These are phyloP conservation scores for Tenodera sinensis DNA, from an alignment of 2,888 invertebrate genomes.

Conservation along the genomic window DNA sequence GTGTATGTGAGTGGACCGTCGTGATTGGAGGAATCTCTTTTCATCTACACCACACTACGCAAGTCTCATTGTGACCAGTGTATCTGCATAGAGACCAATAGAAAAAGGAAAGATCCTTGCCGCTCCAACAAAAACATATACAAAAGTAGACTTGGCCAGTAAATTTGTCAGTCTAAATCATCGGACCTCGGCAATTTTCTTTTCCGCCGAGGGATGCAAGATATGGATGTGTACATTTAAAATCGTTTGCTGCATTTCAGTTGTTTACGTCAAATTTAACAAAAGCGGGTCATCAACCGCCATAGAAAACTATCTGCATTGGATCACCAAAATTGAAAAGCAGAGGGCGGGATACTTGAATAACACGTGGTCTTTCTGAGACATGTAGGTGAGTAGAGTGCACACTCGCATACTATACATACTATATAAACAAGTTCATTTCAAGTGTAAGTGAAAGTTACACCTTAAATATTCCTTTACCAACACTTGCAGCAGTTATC, in stretches of 20 bases:
- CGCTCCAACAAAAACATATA: not conserved
- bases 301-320: not conserved
- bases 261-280: too few relatives aligned
- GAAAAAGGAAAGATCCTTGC: not conserved
- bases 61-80: not conserved
- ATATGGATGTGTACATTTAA: too few relatives aligned
- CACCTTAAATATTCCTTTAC: too few relatives aligned
- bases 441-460: too few relatives aligned
- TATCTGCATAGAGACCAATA: not conserved
- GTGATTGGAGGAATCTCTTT: conserved; percentile 14
- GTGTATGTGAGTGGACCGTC: conserved; percentile 6
- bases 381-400: not conserved
- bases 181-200: not conserved
- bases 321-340: not conserved
- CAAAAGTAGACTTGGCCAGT: conserved; percentile 6
- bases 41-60: not conserved
- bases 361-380: not conserved
- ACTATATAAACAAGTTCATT: too few relatives aligned
- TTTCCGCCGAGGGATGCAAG: not conserved
- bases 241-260: too few relatives aligned
- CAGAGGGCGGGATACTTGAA: not conserved
- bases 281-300: too few relatives aligned
- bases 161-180: not conserved
- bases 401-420: too few relatives aligned
- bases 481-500: too few relatives aligned